Evolutionary conservation across 1,140 invertebrate genomes (phyloP), one percentile per base, ranked within the genome.

Genomic region (Agrilus planipennis): DNA sequence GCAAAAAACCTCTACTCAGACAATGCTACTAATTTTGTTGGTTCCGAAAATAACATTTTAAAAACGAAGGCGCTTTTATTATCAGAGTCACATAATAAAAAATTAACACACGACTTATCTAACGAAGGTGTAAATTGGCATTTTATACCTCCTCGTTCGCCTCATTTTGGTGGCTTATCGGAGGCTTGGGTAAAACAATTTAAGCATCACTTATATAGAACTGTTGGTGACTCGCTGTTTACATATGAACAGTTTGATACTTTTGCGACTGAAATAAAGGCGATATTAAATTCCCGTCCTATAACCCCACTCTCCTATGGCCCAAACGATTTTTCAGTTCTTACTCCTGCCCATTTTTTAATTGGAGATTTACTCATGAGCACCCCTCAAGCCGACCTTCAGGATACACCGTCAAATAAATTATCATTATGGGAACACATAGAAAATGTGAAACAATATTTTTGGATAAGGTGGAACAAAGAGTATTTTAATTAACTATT

Each of bases 111-210:
- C 23, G 36, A 31, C 15, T 35, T 34, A 11, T 19, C 27, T 32
- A 17, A 31, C 17, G 19, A 3, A 10, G 6, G 18, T 12, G 27
- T 34, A 14, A 20, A 23, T 16, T 41, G 42, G 39, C 19, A 35
- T 35, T 39, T 39, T 23, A 31, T 42, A 32, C 12, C 39, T 31
- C 14, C 51, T 41, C 17, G 36, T 30, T 18, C 43, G 22, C 15
- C 39, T 28, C 37, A 50, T 39, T 49, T 56, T 29, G 55, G 57
- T 22, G 57, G 59, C 20, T 16, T 50, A 4, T 60, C 55, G 57
- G 59, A 62, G 46, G 41, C 50, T 20, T 35, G 37, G 2, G 47
- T 63, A 12, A 53, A 57, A 31, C 41, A 41, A 4, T 42, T 54
- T 4, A 54, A 58, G 41, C 39, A 46, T 25, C 49, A 55, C 18